Evolutionary conservation across 2,113 vertebrate species (phyloP), one percentile per base, ranked within the genome.

Genomic region (Ictidomys tridecemlineatus): DNA sequence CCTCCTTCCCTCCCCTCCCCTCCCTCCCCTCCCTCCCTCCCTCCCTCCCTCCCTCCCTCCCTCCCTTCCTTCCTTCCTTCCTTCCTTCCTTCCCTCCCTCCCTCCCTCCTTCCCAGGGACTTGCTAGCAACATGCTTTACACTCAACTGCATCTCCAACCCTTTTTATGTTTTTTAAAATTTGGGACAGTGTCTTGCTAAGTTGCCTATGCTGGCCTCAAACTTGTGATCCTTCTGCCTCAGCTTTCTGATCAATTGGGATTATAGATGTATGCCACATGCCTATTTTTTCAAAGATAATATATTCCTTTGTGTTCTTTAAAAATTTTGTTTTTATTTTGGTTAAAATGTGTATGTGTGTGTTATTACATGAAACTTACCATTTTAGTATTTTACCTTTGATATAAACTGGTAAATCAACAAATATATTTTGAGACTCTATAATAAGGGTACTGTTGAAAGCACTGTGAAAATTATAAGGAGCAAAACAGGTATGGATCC

Each of bases 391-490:
- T 93, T 95, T 13, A 67, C 11, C 32, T 84, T 85, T 91, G 45
- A 39, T 93, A 58, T 1, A 94, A 45, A 93, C 18, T 70, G 30
- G 9, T 93, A n/a, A 58, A 30, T 94, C 6, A 63, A 22, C 37
- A 91, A 77, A 22, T 80, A 22, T 73, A 67, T 91, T 92, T 92
- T 96, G 74, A 92, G 58, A 8, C 18, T 18, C 30, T 76, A 5
- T 84, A 24, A 7, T 34, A n/a, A 89, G 24, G 48, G 20, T 39
- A 53, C 51, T 39, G 22, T 83, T 69, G 61, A 85, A 89, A 93
- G 56, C 11, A 61, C 53, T 80, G 24, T 4, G n/a, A 77, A 74
- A 42, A 56, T 28, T 69, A 16, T 12, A n/a, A 53, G 28, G 67
- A 32, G 42, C 65, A 73, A 69, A 56, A 65, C 4, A 90, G 26